These are phyloP conservation scores for Drosophila anomalata DNA, from an alignment of 2,888 invertebrate genomes.

Conservation along the genomic window DNA sequence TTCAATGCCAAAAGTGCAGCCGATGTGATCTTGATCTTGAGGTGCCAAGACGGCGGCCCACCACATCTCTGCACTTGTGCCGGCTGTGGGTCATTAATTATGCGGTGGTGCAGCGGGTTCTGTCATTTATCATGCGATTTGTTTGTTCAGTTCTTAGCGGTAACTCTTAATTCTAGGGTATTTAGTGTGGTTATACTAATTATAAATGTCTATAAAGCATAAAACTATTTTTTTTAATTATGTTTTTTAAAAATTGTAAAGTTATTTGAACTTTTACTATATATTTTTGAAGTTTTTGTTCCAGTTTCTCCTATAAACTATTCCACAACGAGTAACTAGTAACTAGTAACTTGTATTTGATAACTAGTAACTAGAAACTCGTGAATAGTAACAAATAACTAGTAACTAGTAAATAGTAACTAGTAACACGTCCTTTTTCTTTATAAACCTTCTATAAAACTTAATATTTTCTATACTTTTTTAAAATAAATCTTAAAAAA, in stretches of 20 bases:
- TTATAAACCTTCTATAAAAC: no score
- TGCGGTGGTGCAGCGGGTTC: constrained; percentile 4
- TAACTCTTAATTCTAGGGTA: constrained; percentile 1
- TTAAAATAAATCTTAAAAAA: not conserved
- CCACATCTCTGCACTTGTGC: constrained; percentile 59
- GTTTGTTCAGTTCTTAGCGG: constrained; percentile 1
- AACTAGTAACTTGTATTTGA: no score
- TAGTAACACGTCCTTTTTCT: not conserved
- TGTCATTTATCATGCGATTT: constrained; percentile 7
- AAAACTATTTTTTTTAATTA: not conserved
- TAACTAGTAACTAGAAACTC: not conserved
- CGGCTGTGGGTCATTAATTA: constrained; percentile 62
- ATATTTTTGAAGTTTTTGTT: no score
- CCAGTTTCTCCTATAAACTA: no score
- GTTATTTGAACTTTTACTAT: no score
- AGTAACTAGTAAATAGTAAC: not conserved
- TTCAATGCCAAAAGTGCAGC: not conserved
- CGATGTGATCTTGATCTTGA: constrained; percentile 7
- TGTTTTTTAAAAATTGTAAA: no score
- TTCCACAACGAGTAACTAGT: no score
- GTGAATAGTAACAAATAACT: not conserved
- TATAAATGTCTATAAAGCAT: not conserved
- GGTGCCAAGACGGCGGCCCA: constrained; percentile 18
- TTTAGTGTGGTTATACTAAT: not conserved
- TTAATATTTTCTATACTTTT: no score